Evolutionary conservation across 2,797 vertebrate species (phyloP).

Genomic region (Malacoctenus gilli): DNA sequence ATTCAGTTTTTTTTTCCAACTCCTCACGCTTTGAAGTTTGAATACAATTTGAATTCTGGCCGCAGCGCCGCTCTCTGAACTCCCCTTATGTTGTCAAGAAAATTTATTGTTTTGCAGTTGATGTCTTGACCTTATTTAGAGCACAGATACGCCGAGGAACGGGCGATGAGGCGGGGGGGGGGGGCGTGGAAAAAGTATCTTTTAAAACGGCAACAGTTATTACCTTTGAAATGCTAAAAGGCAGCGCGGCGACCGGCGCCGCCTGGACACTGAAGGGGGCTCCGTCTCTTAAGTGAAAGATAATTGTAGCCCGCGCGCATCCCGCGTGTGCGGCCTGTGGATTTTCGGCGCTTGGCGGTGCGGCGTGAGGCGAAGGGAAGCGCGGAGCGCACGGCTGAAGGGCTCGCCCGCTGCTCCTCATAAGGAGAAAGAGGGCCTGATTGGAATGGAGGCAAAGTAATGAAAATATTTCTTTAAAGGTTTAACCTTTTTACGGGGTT

Average conservation of each 20-base stretch:
- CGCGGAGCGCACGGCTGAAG: slow-evolving; percentile 33
- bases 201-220: slow-evolving; percentile 63
- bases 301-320: slow-evolving; percentile 54
- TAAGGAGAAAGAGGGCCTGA: slow-evolving; percentile 45
- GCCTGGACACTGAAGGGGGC: slow-evolving; percentile 55
- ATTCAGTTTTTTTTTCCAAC: slow-evolving; percentile 11
- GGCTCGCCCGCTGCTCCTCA: slow-evolving; percentile 61
- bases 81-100: slow-evolving; percentile 54
- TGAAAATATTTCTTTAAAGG: slow-evolving; percentile 73
- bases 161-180: too few relatives aligned
- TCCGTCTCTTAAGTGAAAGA: slow-evolving; percentile 58
- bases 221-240: slow-evolving; percentile 70
- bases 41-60: slow-evolving; percentile 49
- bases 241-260: slow-evolving; percentile 32
- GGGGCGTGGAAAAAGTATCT: slow-evolving; percentile 28
- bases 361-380: slow-evolving; percentile 41
- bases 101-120: slow-evolving; percentile 60
- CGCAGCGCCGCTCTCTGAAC: slow-evolving; percentile 43
- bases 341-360: slow-evolving; percentile 29
- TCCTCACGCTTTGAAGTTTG: slow-evolving; percentile 42
- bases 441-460: slow-evolving; percentile 67
- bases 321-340: slow-evolving; percentile 16
- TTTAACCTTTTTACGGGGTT: slow-evolving; percentile 77
- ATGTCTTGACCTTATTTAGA: slow-evolving; percentile 62
- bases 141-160: slow-evolving; percentile 36